Conservation (phyloP, 2,888 invertebrate species). For the Nasonovia ribisnigri region DNA sequence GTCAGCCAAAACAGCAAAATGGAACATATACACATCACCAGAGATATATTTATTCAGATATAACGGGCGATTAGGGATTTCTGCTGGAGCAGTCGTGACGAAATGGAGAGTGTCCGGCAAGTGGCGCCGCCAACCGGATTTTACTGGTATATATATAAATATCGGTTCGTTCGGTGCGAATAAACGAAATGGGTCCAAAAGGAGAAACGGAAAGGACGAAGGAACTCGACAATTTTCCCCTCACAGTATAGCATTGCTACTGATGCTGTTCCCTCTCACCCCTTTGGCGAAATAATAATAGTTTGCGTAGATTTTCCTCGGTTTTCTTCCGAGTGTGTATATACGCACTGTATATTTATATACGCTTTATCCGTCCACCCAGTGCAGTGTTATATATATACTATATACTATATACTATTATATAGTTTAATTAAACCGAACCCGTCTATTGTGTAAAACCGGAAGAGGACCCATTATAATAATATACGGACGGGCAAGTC, state of each 20-base stretch:
- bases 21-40: not conserved
- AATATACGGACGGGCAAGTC: conserved; percentile 45
- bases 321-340: not conserved
- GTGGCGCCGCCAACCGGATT: conserved; percentile 61
- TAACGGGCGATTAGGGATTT: not conserved
- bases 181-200: conserved; percentile 51
- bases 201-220: conserved; percentile 36
- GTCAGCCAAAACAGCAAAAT: not conserved
- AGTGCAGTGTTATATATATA: not conserved
- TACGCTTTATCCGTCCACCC: not conserved
- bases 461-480: conserved; percentile 58
- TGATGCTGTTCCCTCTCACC: not conserved
- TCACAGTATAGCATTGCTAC: not conserved
- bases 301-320: conserved; percentile 34
- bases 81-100: not conserved
- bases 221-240: conserved; percentile 38
- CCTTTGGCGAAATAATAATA: conserved; percentile 34
- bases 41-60: not conserved
- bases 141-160: not conserved
- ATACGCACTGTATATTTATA: not conserved
- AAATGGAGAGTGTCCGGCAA: conserved; percentile 23
- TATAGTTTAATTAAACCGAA: conserved; percentile 56
- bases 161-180: not conserved
- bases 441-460: conserved; percentile 57
- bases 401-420: not conserved